Conservation (phyloP, 2,113 vertebrate genomes). For the Eurypyga helias region DNA sequence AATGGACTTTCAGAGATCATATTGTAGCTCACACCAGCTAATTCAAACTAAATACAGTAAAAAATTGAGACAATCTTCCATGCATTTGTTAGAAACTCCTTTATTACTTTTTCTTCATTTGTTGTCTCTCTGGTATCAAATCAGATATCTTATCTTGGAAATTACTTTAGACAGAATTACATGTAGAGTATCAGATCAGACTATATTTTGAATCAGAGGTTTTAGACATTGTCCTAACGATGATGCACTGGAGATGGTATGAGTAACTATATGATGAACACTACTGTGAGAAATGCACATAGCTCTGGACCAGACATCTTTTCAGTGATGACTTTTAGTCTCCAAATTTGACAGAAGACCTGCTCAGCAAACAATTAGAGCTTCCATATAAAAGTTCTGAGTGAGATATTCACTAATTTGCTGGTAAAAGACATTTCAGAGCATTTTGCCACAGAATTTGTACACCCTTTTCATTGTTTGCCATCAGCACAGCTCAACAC, state of each 20-base stretch:
- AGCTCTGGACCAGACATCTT: neutral
- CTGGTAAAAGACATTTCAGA: neutral
- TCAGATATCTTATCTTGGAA: neutral
- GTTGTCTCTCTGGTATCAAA: neutral
- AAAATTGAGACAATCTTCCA: neutral
- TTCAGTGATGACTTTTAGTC: neutral
- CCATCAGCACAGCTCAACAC: neutral
- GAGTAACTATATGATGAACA: neutral
- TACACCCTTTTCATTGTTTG: neutral
- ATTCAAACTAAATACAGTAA: neutral
- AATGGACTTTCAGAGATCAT: neutral
- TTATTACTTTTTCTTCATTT: neutral
- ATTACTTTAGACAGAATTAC: neutral
- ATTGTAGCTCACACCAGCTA: neutral
- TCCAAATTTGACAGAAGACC: neutral
- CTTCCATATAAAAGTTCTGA: neutral
- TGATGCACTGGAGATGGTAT: neutral
- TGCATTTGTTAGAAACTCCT: neutral
- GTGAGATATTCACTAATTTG: neutral
- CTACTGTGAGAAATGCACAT: neutral
- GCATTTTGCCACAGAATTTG: neutral
- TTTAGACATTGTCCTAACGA: neutral
- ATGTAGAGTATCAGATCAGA: neutral
- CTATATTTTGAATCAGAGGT: neutral
- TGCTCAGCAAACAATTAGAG: neutral